A percentile compares a stretch with the other conserved stretches of the same genome.
These are phyloP conservation scores for Chauna torquata DNA, from an alignment of 2,113 vertebrate genomes.

Conservation along the genomic window DNA sequence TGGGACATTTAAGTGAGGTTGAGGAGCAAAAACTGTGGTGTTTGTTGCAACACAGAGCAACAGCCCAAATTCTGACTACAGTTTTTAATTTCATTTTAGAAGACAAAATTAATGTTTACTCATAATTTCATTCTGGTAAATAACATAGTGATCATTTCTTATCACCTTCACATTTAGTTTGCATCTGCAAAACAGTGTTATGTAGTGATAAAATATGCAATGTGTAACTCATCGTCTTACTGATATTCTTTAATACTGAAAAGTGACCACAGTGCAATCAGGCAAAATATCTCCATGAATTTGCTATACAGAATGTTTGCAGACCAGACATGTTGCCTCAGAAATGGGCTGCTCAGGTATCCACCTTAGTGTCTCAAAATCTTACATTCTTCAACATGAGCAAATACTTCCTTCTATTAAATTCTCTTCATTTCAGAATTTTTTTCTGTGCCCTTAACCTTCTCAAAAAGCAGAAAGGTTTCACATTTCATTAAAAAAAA, in stretches of 20 bases:
- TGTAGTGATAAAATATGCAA: neutral
- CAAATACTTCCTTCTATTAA: neutral
- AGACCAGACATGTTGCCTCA: neutral
- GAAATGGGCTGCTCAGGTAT: neutral
- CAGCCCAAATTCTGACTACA: neutral
- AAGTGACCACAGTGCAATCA: neutral
- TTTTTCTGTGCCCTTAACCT: neutral
- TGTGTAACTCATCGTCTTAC: neutral
- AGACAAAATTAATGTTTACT: neutral
- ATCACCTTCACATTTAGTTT: neutral
- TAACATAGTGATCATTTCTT: neutral
- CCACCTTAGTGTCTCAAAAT: neutral
- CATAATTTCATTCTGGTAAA: neutral
- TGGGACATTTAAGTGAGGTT: neutral
- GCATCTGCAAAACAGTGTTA: neutral
- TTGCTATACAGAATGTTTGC: neutral
- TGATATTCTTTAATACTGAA: neutral
- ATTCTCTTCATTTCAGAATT: neutral
- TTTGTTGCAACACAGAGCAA: neutral
- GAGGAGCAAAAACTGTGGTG: neutral
- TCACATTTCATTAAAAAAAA: neutral
- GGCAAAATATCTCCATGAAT: neutral
- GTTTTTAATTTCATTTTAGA: neutral
- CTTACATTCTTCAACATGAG: neutral
- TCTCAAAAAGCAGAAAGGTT: neutral